Evolutionary conservation across 92 coral and sea anemone species (phyloP), one percentile per base, ranked within the genome.

Genomic region (Siderastrea radians): DNA sequence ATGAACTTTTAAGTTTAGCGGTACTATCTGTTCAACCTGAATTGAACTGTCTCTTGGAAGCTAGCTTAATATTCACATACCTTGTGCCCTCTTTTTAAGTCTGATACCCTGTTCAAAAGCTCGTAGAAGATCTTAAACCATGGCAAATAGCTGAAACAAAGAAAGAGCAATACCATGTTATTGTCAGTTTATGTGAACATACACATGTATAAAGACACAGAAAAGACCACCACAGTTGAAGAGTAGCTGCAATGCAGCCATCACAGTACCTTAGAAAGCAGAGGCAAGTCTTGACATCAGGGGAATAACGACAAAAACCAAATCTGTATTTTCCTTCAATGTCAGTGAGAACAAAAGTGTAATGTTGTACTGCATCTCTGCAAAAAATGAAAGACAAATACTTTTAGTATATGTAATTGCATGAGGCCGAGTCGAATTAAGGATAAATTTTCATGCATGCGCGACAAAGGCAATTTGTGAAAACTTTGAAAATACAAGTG

Each of bases 271-370:
- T 96, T 49, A 96, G 72, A 5, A 96, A 92, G 82, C 99, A 96
- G 54, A 95, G 99, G 64, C 99, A 96, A 49, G 94, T 96, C 80
- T 88, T 96, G 14, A 89, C 93, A 75, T 95, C 95, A 3, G 99
- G 99, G 4, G 99, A 96, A 85, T 93, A 95, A 75, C 99, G 93
- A 70, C 99, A 96, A 82, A 96, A 96, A 6, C 99, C 99, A 95
- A 96, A 96, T 86, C 99, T 92, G 81, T 91, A 96, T 70, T 92
- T 92, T 17, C 99, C 95, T 70, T 96, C 98, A 58, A 95, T 94
- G 26, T 95, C 98, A 44, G 99, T 96, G 66, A 96, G 84, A 47
- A 96, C 99, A 93, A 96, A 96, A 16, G 99, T 93, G 87, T 95
- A 96, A 64, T 88, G 94, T 82, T 96, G 99, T 12, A 96, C 99